A percentile compares a stretch with the other conserved stretches of the same genome.
These are phyloP conservation scores for Halocynthia roretzi DNA, from an alignment of 23 tunicate species.

Conservation along the genomic window DNA sequence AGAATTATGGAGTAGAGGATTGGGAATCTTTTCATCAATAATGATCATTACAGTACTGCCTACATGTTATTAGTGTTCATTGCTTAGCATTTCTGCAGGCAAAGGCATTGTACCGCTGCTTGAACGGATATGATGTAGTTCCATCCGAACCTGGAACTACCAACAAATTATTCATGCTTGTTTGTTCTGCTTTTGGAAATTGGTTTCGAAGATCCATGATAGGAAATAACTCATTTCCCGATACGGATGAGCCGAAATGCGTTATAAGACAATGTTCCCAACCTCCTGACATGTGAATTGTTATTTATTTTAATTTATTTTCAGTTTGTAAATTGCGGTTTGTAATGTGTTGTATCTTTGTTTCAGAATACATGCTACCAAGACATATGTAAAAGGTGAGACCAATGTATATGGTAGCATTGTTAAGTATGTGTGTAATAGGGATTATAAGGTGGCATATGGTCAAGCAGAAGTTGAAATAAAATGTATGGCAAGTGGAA, in stretches of 20 bases:
- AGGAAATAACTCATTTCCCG: background rate
- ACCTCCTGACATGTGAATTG: background rate
- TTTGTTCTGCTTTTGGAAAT: constrained; percentile 2
- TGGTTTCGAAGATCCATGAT: background rate
- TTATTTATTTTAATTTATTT: background rate
- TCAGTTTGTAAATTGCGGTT: background rate
- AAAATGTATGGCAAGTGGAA: constrained; percentile 46
- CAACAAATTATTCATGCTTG: background rate
- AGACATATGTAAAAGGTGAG: too few relatives aligned
- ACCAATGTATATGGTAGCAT: constrained; percentile 5
- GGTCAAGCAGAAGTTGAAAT: background rate
- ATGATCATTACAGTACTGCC: too few relatives aligned
- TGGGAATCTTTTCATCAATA: too few relatives aligned
- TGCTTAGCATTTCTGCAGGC: constrained; percentile 7
- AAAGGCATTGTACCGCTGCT: constrained; percentile 30
- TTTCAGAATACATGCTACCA: background rate
- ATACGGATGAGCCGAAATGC: background rate
- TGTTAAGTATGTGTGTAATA: constrained; percentile 18
- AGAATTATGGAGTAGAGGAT: too few relatives aligned
- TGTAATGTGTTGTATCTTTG: background rate
- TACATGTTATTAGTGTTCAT: too few relatives aligned
- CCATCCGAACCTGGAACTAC: background rate
- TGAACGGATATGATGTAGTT: constrained; percentile 18
- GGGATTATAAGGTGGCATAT: constrained; percentile 5
- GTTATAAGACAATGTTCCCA: background rate